These are phyloP conservation scores for Trichosurus vulpecula DNA, from an alignment of 2,797 vertebrate genomes.

Conservation along the genomic window DNA sequence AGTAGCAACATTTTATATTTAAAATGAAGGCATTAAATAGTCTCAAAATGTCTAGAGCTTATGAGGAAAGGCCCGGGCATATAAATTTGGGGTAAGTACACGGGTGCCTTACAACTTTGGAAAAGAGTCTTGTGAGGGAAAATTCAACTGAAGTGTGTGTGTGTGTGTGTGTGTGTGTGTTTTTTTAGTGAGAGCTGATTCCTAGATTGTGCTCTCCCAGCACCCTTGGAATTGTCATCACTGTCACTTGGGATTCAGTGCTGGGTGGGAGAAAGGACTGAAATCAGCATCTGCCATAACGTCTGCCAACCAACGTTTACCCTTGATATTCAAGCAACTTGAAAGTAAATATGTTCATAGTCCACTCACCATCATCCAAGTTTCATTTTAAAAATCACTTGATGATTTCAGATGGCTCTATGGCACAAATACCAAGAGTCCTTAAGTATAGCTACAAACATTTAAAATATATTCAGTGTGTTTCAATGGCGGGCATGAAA, in stretches of 20 bases:
- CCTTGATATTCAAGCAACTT: slow-evolving; percentile 74
- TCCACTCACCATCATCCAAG: slow-evolving; percentile 54
- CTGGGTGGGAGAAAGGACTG: slow-evolving; percentile 65
- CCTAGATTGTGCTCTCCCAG: slow-evolving; percentile 48
- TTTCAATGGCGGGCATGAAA: slow-evolving; percentile 5
- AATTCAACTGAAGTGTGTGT: neutral
- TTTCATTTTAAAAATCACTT: slow-evolving; percentile 62
- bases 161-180: slow-evolving; percentile 1
- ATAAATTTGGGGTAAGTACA: neutral
- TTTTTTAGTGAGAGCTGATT: slow-evolving; percentile 8
- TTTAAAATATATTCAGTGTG: slow-evolving; percentile 30
- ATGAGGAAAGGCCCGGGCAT: neutral
- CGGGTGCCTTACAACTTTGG: neutral
- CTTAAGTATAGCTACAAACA: slow-evolving; percentile 27
- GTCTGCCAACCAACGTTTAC: slow-evolving; percentile 70
- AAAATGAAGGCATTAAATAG: slow-evolving; percentile 31
- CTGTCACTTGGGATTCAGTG: slow-evolving; percentile 65
- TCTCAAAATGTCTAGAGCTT: slow-evolving; percentile 33
- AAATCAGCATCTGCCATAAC: slow-evolving; percentile 73
- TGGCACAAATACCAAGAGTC: slow-evolving; percentile 29
- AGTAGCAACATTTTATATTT: slow-evolving; percentile 72
- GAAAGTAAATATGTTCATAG: slow-evolving; percentile 73
- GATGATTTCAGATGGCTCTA: slow-evolving; percentile 64
- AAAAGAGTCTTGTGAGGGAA: neutral
- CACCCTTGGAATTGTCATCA: slow-evolving; percentile 44